Base-by-base conservation (phyloP, 2,888 invertebrate species). In the Rhagonycha lutea region DNA sequence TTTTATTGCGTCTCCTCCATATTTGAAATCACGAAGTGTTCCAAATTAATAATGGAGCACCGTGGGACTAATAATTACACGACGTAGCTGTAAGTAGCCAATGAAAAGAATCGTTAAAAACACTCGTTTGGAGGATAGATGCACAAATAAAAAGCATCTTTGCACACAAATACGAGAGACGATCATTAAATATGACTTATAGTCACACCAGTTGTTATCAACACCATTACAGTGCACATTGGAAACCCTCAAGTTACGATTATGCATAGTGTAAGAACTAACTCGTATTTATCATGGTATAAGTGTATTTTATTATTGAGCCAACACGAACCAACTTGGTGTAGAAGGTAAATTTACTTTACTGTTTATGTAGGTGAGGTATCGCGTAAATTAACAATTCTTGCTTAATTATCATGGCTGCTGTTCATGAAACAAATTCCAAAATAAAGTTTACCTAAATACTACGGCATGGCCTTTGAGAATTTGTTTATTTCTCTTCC, bases 141-240 rank as follows among this genome's bases (percentile, higher is more conserved):
- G 78, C 77, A 80, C 76, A 78, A 78, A 80, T 80, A 80, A 81
- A 81, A 79, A 65, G 63, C 63, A 24, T 18, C 26, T 26, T 65
- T 26, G 63, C 9, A 65, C 18, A 12, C 63, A 65, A 65, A 65
- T 65, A 65, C n/a, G 26, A 65, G 63, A 76, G 18, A 75, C 79
- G 79, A 80, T 82, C 82, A 82, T 83, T 83, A 83, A 81, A 81
- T 78, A 82, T 83, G 83, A 83, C 83, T 82, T 83, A 82, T 81
- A 80, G 78, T 76, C 68, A 75, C 74, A 76, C 74, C 80, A 73
- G 81, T 77, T 77, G 82, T 82, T 83, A 83, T 83, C 83, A 83
- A 81, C 82, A 80, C 81, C 79, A 82, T 81, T 76, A 82, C 80
- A 80, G 70, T 82, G 81, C 81, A 82, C 82, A 80, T 78, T 75